These are phyloP conservation scores for Sciurus carolinensis DNA, from an alignment of 2,797 vertebrate species.

Conservation along the genomic window DNA sequence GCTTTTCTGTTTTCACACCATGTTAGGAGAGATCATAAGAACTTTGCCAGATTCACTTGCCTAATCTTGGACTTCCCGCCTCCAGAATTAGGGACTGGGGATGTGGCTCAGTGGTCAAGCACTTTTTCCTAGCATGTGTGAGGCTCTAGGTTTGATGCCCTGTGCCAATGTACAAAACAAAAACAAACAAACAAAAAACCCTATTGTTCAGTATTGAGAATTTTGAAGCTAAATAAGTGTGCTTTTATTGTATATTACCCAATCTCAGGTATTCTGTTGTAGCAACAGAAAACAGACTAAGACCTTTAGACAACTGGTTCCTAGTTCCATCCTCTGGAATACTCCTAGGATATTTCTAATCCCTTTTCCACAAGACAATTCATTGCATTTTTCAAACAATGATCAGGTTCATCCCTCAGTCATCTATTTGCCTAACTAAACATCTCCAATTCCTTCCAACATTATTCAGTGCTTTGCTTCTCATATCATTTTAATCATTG, in stretches of 20 bases:
- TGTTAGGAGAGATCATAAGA: too few relatives aligned
- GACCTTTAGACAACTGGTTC: neutral
- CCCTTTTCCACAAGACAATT: neutral
- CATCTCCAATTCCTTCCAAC: neutral
- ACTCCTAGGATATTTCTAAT: neutral
- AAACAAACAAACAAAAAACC: neutral
- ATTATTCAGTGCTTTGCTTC: neutral
- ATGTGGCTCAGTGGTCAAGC: neutral
- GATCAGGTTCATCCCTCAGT: neutral
- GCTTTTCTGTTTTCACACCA: neutral
- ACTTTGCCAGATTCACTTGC: neutral
- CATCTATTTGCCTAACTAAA: neutral
- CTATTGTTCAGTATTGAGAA: neutral
- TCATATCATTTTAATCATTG: neutral
- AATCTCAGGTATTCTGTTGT: neutral
- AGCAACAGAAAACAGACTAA: neutral
- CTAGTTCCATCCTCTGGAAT: neutral
- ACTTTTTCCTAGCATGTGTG: neutral
- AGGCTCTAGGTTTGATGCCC: neutral
- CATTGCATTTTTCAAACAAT: neutral
- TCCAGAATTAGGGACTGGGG: neutral
- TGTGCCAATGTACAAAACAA: neutral
- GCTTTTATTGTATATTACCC: neutral
- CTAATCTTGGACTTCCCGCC: neutral
- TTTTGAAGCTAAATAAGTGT: neutral